These are phyloP conservation scores for Galago senegalensis DNA, from an alignment of 2,797 vertebrate genomes.

Conservation along the genomic window DNA sequence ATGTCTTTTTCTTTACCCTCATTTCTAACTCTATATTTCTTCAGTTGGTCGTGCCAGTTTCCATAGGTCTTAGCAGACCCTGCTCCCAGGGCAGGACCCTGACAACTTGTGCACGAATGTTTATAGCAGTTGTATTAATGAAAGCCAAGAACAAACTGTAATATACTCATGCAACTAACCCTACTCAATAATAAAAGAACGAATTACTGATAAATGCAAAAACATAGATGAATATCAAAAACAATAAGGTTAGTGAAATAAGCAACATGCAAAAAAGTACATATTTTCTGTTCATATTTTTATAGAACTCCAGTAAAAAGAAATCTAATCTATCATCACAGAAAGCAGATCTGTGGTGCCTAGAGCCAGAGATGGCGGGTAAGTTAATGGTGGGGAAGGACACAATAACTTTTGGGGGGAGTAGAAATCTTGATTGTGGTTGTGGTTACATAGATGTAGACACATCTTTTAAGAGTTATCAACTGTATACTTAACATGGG, in stretches of 20 bases:
- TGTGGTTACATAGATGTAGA: background rate
- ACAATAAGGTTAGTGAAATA: background rate
- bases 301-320: background rate
- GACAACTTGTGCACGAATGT: background rate
- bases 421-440: background rate
- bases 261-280: background rate
- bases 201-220: background rate
- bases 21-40: no score
- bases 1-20: no score
- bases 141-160: background rate
- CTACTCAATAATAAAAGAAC: background rate
- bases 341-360: background rate
- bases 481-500: background rate
- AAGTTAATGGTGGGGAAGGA: background rate
- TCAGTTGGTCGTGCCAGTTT: no score
- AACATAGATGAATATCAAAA: background rate
- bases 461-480: background rate
- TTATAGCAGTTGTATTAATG: background rate
- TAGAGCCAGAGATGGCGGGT: background rate
- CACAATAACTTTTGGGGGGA: background rate
- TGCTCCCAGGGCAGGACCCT: no score
- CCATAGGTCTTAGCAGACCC: no score
- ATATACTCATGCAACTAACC: background rate
- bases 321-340: background rate
- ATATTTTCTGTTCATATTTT: background rate